Percentiles rank a stretch among this genome's conserved stretches.
Conservation (phyloP, 2,888 invertebrate species). For the Sarcophaga rosellei region DNA sequence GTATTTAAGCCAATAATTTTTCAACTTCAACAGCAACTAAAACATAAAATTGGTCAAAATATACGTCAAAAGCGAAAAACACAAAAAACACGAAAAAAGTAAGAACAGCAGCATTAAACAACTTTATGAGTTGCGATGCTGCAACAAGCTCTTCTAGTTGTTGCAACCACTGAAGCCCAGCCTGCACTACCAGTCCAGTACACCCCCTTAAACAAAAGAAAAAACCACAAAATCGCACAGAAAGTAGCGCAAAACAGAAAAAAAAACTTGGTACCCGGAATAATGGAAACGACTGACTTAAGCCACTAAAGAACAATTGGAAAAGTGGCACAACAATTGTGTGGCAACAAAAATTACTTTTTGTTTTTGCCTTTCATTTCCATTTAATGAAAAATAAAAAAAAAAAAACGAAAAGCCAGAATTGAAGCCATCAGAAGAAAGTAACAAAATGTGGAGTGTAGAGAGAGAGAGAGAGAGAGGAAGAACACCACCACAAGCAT, state of each 20-base stretch:
- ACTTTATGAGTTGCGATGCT: constrained; percentile 36
- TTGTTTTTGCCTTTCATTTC: constrained; percentile 1
- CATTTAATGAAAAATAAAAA: background rate
- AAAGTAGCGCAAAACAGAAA: background rate
- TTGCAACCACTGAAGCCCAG: background rate
- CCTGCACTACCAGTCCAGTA: constrained; percentile 4
- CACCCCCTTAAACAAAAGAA: constrained; percentile 2
- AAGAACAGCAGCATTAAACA: background rate
- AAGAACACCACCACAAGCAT: constrained; percentile 28
- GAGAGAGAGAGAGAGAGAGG: too few species aligned
- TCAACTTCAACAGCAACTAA: constrained; percentile 28
- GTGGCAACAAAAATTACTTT: constrained; percentile 38
- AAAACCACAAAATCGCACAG: constrained; percentile 31
- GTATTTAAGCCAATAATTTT: constrained; percentile 37
- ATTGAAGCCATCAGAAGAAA: too few species aligned
- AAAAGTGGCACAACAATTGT: constrained; percentile 53
- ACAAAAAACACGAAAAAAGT: background rate
- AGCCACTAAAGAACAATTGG: constrained; percentile 53
- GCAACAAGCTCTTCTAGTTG: background rate
- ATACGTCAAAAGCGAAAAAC: constrained; percentile 2
- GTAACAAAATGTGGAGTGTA: too few species aligned
- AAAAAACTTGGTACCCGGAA: too few species aligned
- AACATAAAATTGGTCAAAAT: constrained; percentile 24
- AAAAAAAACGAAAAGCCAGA: background rate
- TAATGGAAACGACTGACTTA: constrained; percentile 20